These are phyloP conservation scores for Caenorhabditis sp. DNA, from an alignment of 2,888 invertebrate species.

Conservation along the genomic window DNA sequence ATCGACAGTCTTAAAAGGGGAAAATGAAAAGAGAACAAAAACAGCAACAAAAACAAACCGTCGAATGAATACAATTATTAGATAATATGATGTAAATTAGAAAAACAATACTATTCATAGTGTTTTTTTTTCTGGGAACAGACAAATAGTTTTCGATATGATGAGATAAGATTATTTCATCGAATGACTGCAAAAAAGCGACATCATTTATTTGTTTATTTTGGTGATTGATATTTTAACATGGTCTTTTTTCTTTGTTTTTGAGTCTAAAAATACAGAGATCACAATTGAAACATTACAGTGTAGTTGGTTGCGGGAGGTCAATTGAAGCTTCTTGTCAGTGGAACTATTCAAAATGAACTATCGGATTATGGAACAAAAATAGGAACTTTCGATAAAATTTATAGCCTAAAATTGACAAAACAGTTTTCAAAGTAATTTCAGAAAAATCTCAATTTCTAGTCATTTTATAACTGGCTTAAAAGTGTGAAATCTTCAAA, in stretches of 20 bases:
- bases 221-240: neutral
- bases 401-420: neutral
- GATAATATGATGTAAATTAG: neutral
- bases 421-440: neutral
- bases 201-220: neutral
- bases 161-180: neutral
- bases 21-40: neutral
- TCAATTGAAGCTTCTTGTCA: too few relatives aligned
- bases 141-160: too few relatives aligned
- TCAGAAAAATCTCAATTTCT: neutral
- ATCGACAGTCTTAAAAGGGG: neutral
- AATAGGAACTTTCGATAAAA: too few relatives aligned
- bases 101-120: too few relatives aligned
- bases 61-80: neutral
- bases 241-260: too few relatives aligned
- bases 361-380: too few relatives aligned
- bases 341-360: too few relatives aligned
- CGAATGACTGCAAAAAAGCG: neutral
- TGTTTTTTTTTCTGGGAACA: too few relatives aligned
- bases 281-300: neutral
- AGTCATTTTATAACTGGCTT: too few relatives aligned
- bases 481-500: too few relatives aligned
- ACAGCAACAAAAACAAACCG: neutral
- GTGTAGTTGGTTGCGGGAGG: too few relatives aligned
- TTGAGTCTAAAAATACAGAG: conserved; percentile 4